Conservation (phyloP, 2,113 vertebrate species). For the Toxotes chatareus region DNA sequence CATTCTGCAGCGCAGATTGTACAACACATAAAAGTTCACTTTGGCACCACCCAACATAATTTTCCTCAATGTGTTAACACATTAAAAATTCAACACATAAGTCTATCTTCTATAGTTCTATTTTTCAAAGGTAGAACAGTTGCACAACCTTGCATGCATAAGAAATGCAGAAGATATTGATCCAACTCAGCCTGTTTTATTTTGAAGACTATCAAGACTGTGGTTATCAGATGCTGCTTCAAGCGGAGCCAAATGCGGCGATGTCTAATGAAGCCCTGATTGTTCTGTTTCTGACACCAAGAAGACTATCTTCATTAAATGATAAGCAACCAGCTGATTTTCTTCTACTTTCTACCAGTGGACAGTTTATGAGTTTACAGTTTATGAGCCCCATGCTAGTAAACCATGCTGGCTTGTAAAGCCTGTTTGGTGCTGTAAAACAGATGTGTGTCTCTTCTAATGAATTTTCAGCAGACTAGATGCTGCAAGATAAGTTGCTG, state of each 20-base stretch:
- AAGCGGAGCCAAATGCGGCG: neutral
- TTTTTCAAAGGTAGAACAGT: neutral
- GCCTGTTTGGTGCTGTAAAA: neutral
- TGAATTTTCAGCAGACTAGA: slow-evolving; percentile 11
- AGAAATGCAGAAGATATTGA: no score
- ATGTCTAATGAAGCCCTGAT: neutral
- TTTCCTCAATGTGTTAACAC: neutral
- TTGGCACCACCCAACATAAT: neutral
- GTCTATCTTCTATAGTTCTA: neutral
- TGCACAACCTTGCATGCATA: neutral
- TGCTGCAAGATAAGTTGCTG: neutral
- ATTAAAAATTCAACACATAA: neutral
- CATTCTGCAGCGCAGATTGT: neutral
- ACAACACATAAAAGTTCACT: slow-evolving; percentile 3
- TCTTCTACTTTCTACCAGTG: neutral
- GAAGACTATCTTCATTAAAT: slow-evolving; percentile 6
- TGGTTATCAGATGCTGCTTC: neutral
- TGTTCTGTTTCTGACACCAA: neutral
- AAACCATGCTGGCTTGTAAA: neutral
- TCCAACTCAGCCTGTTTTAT: no score
- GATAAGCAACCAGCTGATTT: neutral
- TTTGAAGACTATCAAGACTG: no score
- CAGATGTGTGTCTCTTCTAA: neutral
- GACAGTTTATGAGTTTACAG: neutral
- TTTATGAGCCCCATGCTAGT: neutral